Evolutionary conservation across 2,113 vertebrate genomes (phyloP).

Genomic region (Orthonyx spaldingii): DNA sequence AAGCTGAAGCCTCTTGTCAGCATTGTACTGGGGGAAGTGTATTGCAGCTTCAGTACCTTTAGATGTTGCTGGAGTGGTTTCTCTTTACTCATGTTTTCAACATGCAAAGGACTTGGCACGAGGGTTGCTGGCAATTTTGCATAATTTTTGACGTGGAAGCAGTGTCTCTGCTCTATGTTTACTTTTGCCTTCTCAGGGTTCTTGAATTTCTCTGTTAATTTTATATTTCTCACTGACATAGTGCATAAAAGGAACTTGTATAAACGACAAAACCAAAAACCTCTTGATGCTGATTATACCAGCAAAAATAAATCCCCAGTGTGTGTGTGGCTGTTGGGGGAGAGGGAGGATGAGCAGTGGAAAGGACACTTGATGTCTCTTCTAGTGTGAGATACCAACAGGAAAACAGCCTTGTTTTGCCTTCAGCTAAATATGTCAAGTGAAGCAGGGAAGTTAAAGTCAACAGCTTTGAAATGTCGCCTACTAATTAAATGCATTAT

Average conservation of each 20-base stretch:
- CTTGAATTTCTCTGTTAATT: neutral
- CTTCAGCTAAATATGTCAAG: conserved; percentile 28
- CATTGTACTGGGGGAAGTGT: neutral
- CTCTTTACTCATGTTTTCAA: neutral
- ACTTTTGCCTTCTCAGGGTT: neutral
- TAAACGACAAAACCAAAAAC: neutral
- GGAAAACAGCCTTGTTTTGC: conserved; percentile 35
- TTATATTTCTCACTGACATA: neutral
- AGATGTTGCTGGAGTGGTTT: neutral
- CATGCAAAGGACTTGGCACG: neutral
- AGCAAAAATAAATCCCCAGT: neutral
- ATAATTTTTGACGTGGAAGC: neutral
- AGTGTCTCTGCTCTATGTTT: neutral
- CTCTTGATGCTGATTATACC: neutral
- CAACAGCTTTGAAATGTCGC: conserved; percentile 43
- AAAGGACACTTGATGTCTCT: conserved; percentile 1
- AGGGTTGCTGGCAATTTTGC: neutral
- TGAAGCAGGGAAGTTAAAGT: neutral
- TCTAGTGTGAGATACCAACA: neutral
- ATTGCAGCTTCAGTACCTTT: neutral
- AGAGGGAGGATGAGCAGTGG: neutral
- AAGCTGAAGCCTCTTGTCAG: conserved; percentile 44
- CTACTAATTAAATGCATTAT: neutral
- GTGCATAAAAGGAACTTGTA: neutral
- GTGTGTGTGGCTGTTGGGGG: neutral